Base-by-base conservation (phyloP, 2,888 invertebrate species). In the Lingula anatina region DNA sequence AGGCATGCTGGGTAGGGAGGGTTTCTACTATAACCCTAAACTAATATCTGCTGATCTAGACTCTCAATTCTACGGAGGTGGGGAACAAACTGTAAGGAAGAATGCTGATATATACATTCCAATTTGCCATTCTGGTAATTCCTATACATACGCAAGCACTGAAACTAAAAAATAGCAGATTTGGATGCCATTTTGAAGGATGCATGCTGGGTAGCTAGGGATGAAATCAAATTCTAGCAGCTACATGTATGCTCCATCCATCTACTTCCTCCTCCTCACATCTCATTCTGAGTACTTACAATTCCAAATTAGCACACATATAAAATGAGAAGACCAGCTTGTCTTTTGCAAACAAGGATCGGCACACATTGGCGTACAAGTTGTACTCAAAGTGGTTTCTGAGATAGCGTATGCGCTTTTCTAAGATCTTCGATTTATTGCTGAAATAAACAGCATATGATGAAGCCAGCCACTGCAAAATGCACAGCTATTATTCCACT, bases 301-400 rank as follows among this genome's bases (percentile, higher is more conserved):
- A 52, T 53, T 66, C 53, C 31, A 72, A 54, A 47, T 72, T 71
- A 49, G 9, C 89, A 71, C 88, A 88, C 67, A 95, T 83, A 28
- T 92, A 86, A 70, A 95, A 85, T 4, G 94, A 90, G 78, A 94
- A 94, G 45, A 95, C 83, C 46, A 94, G 80, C 79, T 95, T 94
- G 76, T 96, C 92, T 84, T 91, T 90, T 77, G 94, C 94, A 77
- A 95, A 94, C 37, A 96, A 80, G 70, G 94, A 94, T 64, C 94
- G 84, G 71, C 94, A 92, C 64, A 95, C 89, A 72, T 93, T 95
- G 23, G 85, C 82, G 68, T 93, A 95, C 1, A 95, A 81, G 15
- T 89, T 91, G 69, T 88, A 90, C 0, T 92, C 93, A 74, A 95
- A 94, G 73, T 86, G 86, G 49, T 83, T 82, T 47, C 84, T 85